Evolutionary conservation across 2,797 vertebrate species (phyloP).

Genomic region (Pelochelys cantorii): DNA sequence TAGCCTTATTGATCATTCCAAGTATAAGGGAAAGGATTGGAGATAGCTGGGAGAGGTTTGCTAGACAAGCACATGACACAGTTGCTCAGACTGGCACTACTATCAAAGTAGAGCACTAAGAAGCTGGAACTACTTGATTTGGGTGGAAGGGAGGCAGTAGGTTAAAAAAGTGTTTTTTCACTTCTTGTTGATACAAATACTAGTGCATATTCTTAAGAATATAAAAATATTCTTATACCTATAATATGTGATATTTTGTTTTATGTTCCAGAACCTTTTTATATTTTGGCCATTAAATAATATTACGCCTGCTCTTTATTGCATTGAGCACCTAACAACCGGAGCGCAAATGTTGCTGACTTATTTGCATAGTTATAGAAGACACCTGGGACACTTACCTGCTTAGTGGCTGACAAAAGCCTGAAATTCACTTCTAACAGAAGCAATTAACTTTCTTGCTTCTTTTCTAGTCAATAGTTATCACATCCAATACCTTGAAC

Average conservation of each 20-base stretch:
- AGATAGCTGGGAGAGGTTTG: neutral
- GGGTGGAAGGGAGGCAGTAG: neutral
- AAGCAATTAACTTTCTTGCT: neutral
- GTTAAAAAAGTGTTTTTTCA: neutral
- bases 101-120: neutral
- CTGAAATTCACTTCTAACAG: neutral
- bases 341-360: accelerated
- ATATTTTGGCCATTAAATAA: neutral
- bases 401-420: neutral
- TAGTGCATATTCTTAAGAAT: neutral
- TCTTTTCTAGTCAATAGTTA: neutral
- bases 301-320: neutral
- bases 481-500: neutral
- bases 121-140: conserved; percentile 18
- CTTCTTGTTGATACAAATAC: neutral
- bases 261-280: neutral
- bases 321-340: neutral
- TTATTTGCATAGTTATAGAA: accelerated
- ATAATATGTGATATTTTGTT: no score
- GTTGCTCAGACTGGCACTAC: neutral
- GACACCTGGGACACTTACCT: neutral
- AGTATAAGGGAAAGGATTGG: neutral
- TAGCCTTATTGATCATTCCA: neutral
- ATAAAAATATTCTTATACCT: neutral
- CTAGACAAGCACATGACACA: neutral